Base-by-base conservation (phyloP, 2,797 vertebrate species). In the Falco berigora region DNA sequence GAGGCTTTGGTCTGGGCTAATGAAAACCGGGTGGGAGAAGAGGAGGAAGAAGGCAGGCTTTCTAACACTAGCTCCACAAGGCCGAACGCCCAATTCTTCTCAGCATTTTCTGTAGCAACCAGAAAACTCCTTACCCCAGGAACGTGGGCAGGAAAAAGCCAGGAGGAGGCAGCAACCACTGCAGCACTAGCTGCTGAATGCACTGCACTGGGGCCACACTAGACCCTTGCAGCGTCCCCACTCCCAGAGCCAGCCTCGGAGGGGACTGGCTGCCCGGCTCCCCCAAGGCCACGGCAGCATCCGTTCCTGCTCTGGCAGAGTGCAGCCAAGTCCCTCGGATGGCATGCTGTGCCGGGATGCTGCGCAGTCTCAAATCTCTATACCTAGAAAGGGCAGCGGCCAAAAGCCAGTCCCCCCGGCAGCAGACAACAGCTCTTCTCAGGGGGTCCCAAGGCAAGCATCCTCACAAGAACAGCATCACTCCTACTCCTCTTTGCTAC, bases 221-320 rank as follows among this genome's bases (percentile, higher is more conserved):
- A 7, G 11, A 80, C n/a, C 79, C 76, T 77, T 32, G 64, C 76
- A 88, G 76, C 2, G 10, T 71, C 92, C 79, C 58, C 6, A 4
- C 81, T 94, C 92, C 93, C 94, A 91, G 82, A 93, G 79, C 92
- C 90, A 90, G 94, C 88, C 86, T 85, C 0, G 3, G 92, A 91
- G 84, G 86, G 81, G 77, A 92, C 47, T 3, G 61, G 82, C 63
- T 50, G 75, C 67, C 80, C 6, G 0, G 63, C 63, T 63, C n/a
- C 61, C 27, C 55, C 3, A 0, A 8, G 53, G 53, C 78, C 19
- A 8, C 4, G 6, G 66, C 86, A 82, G 59, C 1, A 36, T 66
- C 84, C 30, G 61, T 4, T 69, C 55, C 82, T 90, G 86, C 78
- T 69, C 81, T 1, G 4, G 27, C 6, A 44, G 61, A 62, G 64